phyloP scores from a whole-genome alignment of 2,888 invertebrate genomes.

The Orthonychiurus folsomi region DNA sequence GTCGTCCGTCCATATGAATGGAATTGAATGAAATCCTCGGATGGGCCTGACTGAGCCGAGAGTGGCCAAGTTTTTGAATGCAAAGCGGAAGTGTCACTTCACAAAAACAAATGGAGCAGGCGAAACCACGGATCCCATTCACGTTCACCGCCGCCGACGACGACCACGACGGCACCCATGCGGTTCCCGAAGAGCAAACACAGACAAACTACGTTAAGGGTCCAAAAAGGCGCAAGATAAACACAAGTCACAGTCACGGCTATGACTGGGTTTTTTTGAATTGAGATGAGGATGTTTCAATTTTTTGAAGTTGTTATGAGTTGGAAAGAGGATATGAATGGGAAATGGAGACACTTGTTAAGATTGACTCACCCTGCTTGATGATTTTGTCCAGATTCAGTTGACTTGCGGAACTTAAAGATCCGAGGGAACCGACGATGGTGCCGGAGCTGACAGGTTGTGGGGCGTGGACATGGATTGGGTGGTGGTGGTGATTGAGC shows the following conservation, averaged over 20 bases:
- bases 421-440: conserved; percentile 6
- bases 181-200: neutral
- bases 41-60: too few relatives aligned
- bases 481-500: conserved; percentile 16
- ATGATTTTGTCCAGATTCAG: conserved; percentile 26
- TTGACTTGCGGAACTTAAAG: conserved; percentile 8
- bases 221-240: neutral
- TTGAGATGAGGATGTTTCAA: neutral
- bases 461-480: conserved; percentile 11
- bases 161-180: too few relatives aligned
- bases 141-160: too few relatives aligned
- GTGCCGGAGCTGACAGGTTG: conserved; percentile 12
- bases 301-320: too few relatives aligned
- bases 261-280: too few relatives aligned
- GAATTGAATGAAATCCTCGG: too few relatives aligned
- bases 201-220: neutral
- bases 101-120: neutral
- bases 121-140: neutral
- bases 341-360: neutral
- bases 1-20: too few relatives aligned
- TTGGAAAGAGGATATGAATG: neutral
- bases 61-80: too few relatives aligned
- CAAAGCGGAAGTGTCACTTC: conserved; percentile 1
- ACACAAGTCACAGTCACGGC: too few relatives aligned
- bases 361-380: conserved; percentile 21